A percentile compares a stretch with the other conserved stretches of the same genome.
These are phyloP conservation scores for Rhodinocichla rosea DNA, from an alignment of 2,113 vertebrate genomes.

Conservation along the genomic window DNA sequence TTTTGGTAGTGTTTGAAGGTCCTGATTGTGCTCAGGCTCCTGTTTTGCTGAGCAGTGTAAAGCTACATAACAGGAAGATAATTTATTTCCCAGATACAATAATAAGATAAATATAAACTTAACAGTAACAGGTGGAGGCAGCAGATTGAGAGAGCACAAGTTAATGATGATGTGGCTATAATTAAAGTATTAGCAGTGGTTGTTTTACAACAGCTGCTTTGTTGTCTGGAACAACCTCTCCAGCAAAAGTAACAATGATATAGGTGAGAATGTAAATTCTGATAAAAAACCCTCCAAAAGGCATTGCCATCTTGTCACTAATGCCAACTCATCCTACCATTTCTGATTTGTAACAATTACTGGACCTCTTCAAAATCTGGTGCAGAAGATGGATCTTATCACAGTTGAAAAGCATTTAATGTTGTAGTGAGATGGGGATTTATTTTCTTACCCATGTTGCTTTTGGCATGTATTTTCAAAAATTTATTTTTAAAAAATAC, in stretches of 20 bases:
- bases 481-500: background rate
- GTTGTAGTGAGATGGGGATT: background rate
- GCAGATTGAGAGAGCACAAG: conserved; percentile 29
- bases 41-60: background rate
- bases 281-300: background rate
- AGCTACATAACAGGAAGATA: background rate
- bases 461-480: background rate
- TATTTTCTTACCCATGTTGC: background rate
- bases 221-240: conserved; percentile 1
- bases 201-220: conserved; percentile 23
- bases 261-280: background rate
- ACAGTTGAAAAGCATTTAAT: too few species aligned
- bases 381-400: background rate
- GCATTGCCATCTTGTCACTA: background rate
- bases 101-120: background rate
- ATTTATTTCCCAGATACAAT: background rate
- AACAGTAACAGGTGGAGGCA: conserved; percentile 35
- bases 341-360: background rate
- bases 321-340: background rate
- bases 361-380: background rate
- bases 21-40: background rate
- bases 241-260: background rate
- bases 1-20: background rate
- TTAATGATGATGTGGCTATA: conserved; percentile 28
- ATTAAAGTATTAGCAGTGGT: conserved; percentile 23